Conservation (phyloP, 2,888 invertebrate species). For the Amblyjoppa fuscipennis region DNA sequence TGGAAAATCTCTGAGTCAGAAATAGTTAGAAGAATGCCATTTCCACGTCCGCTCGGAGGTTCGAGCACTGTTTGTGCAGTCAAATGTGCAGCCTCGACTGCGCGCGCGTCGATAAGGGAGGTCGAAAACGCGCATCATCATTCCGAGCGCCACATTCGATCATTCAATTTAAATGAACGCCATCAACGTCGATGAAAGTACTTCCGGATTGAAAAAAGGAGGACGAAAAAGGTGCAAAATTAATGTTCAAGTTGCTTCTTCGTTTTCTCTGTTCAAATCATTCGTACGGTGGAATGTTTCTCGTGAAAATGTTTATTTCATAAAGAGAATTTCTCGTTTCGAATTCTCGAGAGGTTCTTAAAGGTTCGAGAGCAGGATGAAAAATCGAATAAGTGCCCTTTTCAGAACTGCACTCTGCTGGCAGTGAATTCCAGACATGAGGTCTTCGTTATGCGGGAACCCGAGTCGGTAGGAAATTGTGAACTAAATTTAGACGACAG, state of each 20-base stretch:
- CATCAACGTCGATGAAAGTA: background rate
- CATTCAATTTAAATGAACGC: background rate
- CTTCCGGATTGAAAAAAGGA: background rate
- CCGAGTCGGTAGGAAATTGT: conserved; percentile 57
- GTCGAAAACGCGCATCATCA: background rate
- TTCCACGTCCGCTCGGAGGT: conserved; percentile 47
- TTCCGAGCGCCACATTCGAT: background rate
- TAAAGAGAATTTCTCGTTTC: background rate
- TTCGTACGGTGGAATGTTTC: background rate
- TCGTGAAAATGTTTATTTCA: background rate
- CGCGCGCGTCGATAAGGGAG: background rate
- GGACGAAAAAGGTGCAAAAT: background rate
- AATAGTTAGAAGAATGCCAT: conserved; percentile 69
- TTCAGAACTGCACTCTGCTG: conserved; percentile 1
- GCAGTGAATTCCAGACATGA: conserved; percentile 33
- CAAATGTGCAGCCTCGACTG: background rate
- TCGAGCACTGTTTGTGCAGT: conserved; percentile 18
- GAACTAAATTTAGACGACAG: conserved; percentile 65
- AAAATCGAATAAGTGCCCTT: background rate
- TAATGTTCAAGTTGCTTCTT: background rate
- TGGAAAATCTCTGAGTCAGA: conserved; percentile 66
- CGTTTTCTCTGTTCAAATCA: background rate
- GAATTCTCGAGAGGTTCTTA: background rate
- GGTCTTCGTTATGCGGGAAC: conserved; percentile 27
- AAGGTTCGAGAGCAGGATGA: background rate